These are phyloP conservation scores for Hydropotes inermis DNA, from an alignment of 2,113 vertebrate species.

Conservation along the genomic window DNA sequence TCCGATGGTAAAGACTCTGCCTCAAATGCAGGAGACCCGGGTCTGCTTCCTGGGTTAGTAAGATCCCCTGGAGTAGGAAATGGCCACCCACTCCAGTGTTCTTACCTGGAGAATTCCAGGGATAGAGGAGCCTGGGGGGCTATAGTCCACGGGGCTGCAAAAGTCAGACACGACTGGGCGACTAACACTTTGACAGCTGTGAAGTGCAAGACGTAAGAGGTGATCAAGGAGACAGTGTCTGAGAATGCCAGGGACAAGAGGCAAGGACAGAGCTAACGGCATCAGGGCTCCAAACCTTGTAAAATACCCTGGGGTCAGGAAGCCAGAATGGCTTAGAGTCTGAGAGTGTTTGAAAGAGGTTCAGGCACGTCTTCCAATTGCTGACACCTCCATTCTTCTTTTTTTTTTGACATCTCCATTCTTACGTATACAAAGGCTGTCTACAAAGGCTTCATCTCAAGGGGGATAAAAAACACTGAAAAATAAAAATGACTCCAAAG, in stretches of 20 bases:
- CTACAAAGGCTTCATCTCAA: neutral
- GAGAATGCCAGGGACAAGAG: neutral
- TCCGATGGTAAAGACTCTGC: neutral
- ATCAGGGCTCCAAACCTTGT: neutral
- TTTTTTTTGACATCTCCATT: neutral
- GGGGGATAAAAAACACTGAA: neutral
- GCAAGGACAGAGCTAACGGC: neutral
- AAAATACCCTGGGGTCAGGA: neutral
- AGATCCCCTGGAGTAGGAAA: neutral
- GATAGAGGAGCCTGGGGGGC: neutral
- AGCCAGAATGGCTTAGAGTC: neutral
- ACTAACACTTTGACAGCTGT: neutral
- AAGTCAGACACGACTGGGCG: rapidly evolving
- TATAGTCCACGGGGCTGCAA: neutral
- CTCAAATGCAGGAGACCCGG: neutral
- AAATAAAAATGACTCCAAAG: neutral
- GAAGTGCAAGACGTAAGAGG: neutral
- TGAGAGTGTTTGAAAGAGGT: neutral
- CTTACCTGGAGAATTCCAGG: neutral
- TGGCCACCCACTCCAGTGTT: neutral
- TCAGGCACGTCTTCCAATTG: neutral
- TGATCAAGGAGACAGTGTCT: neutral
- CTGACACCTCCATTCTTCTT: neutral
- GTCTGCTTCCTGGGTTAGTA: neutral
- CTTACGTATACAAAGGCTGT: neutral